Percentiles rank a stretch among this genome's conserved stretches.
phyloP scores from a whole-genome alignment of 2,888 invertebrate genomes.

The Venusia cambrica region DNA sequence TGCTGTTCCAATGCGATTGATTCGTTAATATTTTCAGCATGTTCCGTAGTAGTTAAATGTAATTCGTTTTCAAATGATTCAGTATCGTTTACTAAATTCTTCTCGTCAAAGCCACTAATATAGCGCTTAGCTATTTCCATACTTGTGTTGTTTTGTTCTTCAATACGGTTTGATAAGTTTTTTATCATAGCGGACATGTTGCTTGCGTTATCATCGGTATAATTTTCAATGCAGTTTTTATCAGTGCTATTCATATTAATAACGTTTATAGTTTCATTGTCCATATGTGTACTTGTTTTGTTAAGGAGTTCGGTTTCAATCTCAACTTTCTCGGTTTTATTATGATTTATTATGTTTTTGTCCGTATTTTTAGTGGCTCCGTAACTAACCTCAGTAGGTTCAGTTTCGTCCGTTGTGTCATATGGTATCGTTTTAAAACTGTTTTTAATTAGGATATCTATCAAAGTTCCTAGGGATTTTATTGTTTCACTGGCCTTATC shows the following conservation, averaged over 20 bases:
- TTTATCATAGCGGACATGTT: conserved; percentile 43
- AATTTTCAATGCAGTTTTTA: conserved; percentile 39
- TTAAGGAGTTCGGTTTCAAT: background rate
- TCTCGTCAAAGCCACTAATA: conserved; percentile 24
- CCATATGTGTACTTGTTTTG: background rate
- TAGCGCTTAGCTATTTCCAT: conserved; percentile 45
- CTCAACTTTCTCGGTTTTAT: background rate
- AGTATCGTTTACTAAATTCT: conserved; percentile 1
- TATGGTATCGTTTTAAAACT: conserved; percentile 36
- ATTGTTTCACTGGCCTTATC: conserved; percentile 20
- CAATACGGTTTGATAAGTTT: conserved; percentile 50
- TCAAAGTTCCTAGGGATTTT: conserved; percentile 51
- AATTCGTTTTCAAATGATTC: background rate
- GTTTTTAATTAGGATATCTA: conserved; percentile 52
- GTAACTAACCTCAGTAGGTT: conserved; percentile 8
- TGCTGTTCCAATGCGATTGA: conserved; percentile 1
- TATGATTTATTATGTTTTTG: too few relatives aligned
- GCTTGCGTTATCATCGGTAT: conserved; percentile 27
- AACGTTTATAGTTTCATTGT: conserved; percentile 16
- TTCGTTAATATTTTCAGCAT: background rate
- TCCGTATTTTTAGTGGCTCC: conserved; percentile 9
- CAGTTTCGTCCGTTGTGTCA: conserved; percentile 23
- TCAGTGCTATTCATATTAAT: conserved; percentile 38
- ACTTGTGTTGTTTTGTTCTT: conserved; percentile 54
- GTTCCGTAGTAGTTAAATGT: background rate